A percentile compares a stretch with the other conserved stretches of the same genome.
phyloP scores from a whole-genome alignment of 2,113 vertebrate genomes.

The Pseudonaja textilis region DNA sequence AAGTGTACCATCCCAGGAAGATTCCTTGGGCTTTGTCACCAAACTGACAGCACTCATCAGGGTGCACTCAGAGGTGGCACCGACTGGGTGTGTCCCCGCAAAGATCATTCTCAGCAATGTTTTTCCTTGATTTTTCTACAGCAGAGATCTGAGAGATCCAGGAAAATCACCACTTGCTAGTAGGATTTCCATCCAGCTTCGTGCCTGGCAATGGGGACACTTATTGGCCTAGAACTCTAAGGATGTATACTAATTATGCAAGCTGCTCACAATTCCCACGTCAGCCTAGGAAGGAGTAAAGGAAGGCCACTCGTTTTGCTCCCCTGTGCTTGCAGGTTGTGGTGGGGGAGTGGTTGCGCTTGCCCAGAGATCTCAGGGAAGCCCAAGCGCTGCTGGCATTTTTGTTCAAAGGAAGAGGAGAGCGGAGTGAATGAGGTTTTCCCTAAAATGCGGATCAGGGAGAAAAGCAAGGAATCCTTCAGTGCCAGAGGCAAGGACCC shows the following conservation, averaged over 20 bases:
- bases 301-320: not conserved
- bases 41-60: not conserved
- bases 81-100: not conserved
- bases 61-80: not conserved
- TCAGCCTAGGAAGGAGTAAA: not conserved
- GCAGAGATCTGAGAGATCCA: not conserved
- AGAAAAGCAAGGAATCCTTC: not conserved
- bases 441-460: not conserved
- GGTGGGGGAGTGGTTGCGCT: not conserved
- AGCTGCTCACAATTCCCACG: not conserved
- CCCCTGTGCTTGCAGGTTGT: not conserved
- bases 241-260: conserved; percentile 6
- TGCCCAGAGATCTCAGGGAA: not conserved
- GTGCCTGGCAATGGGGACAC: not conserved
- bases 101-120: not conserved
- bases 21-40: not conserved
- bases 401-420: not conserved
- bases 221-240: not conserved
- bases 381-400: not conserved
- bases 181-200: not conserved
- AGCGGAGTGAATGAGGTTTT: not conserved
- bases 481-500: not conserved
- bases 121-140: not conserved
- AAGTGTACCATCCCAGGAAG: not conserved
- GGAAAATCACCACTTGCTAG: not conserved